Conservation (phyloP, 2,113 vertebrate genomes). For the Corythaixoides concolor region DNA sequence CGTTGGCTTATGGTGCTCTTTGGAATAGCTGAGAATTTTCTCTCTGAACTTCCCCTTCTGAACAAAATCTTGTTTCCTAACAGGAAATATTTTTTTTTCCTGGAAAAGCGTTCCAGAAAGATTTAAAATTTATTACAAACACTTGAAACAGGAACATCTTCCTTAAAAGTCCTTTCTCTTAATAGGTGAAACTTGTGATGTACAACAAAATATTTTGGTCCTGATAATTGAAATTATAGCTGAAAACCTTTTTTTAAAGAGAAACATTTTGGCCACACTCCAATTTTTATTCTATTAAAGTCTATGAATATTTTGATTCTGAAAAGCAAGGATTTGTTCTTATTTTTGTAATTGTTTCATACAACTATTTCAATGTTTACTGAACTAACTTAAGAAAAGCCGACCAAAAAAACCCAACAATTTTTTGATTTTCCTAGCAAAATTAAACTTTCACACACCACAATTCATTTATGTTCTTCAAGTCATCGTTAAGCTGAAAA, state of each 20-base stretch:
- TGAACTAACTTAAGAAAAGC: background rate
- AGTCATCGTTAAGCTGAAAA: background rate
- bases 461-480: background rate
- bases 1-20: background rate
- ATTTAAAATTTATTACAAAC: background rate
- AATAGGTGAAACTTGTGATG: background rate
- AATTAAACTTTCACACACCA: background rate
- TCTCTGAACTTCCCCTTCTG: background rate
- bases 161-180: background rate
- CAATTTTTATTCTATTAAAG: background rate
- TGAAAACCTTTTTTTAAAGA: background rate
- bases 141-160: background rate
- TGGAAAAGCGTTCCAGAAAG: background rate
- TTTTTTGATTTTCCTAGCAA: background rate
- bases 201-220: background rate
- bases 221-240: background rate
- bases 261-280: background rate
- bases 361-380: background rate
- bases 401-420: fast-evolving
- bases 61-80: background rate
- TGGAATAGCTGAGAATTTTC: background rate
- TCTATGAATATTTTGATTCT: background rate
- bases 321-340: background rate
- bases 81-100: background rate
- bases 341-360: background rate